These are phyloP conservation scores for Phania funesta DNA, from an alignment of 2,888 invertebrate species.

Conservation along the genomic window DNA sequence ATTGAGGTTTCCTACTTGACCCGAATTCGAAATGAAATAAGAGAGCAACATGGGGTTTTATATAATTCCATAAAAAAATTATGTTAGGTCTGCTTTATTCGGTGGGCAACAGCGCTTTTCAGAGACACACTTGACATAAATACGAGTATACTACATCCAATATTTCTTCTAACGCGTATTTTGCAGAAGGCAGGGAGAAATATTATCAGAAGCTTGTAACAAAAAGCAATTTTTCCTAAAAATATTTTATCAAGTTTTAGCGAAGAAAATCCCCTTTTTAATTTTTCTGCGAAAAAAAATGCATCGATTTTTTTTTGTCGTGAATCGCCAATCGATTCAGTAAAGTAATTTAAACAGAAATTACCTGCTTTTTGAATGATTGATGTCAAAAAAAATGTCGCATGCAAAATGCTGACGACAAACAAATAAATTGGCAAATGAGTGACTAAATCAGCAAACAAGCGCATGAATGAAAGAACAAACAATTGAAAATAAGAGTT, in stretches of 20 bases:
- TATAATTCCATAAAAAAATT: no score
- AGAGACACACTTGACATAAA: no score
- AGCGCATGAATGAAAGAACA: conserved; percentile 21
- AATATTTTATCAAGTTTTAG: conserved; percentile 11
- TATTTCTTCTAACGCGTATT: no score
- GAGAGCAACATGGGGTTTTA: no score
- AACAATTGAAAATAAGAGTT: conserved; percentile 15
- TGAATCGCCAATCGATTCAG: background rate
- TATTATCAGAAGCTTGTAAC: background rate
- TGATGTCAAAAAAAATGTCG: conserved; percentile 45
- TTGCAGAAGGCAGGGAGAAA: no score
- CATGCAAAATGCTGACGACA: conserved; percentile 1
- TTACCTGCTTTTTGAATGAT: conserved; percentile 9
- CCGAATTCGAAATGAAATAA: no score
- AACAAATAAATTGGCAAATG: conserved; percentile 1
- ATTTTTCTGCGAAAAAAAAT: background rate
- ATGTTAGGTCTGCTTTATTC: no score
- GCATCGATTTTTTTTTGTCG: background rate
- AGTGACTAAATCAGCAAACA: conserved; percentile 5
- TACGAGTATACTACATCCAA: no score
- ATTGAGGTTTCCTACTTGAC: no score
- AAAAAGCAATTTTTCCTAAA: conserved; percentile 4
- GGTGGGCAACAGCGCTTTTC: no score
- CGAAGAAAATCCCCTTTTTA: background rate
- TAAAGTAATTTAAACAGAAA: conserved; percentile 16